Conservation (phyloP, 2,113 vertebrate species). For the Nothoprocta pentlandii region DNA sequence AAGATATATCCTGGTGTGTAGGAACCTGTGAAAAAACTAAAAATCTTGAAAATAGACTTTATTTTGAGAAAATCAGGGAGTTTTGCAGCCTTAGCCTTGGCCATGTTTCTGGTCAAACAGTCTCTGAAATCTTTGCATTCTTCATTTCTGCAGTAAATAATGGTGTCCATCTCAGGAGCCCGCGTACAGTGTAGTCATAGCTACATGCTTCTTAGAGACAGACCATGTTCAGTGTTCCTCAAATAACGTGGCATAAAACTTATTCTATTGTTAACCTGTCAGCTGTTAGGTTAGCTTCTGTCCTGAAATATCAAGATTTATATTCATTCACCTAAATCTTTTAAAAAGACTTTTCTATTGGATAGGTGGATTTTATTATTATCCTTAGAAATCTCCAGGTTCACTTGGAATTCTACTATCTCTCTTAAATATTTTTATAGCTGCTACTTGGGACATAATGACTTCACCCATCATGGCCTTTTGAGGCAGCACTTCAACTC, state of each 20-base stretch:
- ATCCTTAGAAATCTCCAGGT: not conserved
- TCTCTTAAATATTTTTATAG: not conserved
- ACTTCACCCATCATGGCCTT: not conserved
- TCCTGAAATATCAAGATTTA: not conserved
- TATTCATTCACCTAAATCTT: rapidly evolving
- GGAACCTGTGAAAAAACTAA: not conserved
- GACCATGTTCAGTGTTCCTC: not conserved
- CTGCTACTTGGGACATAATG: not conserved
- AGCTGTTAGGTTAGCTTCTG: not conserved
- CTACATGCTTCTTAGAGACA: not conserved
- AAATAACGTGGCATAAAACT: not conserved
- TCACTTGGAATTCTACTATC: not conserved
- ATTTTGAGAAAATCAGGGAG: not conserved
- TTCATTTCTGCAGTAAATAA: not conserved
- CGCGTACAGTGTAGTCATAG: not conserved
- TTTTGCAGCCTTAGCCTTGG: not conserved
- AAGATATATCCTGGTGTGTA: not conserved
- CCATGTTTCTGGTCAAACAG: not conserved
- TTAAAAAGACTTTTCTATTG: not conserved
- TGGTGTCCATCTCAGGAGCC: not conserved
- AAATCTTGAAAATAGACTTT: not conserved
- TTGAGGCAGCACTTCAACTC: not conserved
- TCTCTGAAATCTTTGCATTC: not conserved
- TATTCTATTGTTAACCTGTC: not conserved
- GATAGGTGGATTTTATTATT: not conserved